Conservation (phyloP, 2,797 vertebrate species). For the Peromyscus melanophrys region DNA sequence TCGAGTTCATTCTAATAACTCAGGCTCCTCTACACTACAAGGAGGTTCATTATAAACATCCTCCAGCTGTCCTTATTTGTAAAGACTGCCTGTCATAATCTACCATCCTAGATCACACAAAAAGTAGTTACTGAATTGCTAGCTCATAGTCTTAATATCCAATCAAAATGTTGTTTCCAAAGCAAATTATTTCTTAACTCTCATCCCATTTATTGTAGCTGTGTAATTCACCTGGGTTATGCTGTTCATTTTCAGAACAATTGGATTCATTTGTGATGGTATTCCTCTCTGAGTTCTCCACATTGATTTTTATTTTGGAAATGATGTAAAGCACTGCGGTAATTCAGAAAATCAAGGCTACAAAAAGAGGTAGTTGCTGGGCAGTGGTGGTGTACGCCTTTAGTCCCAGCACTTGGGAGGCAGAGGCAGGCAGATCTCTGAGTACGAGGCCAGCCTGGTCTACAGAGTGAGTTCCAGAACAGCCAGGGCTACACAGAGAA, state of each 20-base stretch:
- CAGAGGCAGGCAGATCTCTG: not conserved
- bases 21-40: not conserved
- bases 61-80: slow-evolving; percentile 6
- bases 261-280: slow-evolving; percentile 29
- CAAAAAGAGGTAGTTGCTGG: not conserved
- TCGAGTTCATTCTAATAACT: not conserved
- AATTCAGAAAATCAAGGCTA: not conserved
- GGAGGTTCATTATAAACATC: not conserved
- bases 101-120: slow-evolving; percentile 7
- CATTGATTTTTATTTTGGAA: slow-evolving; percentile 21
- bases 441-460: too few relatives aligned
- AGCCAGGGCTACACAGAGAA: too few relatives aligned
- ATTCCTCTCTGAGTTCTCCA: not conserved
- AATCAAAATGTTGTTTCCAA: slow-evolving; percentile 57
- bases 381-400: rapidly evolving
- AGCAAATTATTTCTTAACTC: not conserved
- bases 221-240: not conserved
- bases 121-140: slow-evolving; percentile 18
- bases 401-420: not conserved
- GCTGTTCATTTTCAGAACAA: not conserved
- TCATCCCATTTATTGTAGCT: not conserved
- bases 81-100: slow-evolving; percentile 13
- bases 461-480: too few relatives aligned
- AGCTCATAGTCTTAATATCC: slow-evolving; percentile 16
- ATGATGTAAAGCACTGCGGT: not conserved